These are phyloP conservation scores for Nebria brevicollis DNA, from an alignment of 2,888 invertebrate species.

Conservation along the genomic window DNA sequence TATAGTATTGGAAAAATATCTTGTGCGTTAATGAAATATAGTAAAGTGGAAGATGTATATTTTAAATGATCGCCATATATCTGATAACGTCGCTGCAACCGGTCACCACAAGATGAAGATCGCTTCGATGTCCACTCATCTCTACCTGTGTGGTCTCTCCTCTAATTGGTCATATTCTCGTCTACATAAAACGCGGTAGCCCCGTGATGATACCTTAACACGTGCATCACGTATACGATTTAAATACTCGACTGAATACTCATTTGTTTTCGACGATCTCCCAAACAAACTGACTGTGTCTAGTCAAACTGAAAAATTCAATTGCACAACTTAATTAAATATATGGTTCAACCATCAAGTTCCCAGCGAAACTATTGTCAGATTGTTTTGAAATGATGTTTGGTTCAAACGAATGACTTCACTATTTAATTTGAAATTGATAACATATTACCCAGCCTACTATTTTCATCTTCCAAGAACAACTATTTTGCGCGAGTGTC, in stretches of 20 bases:
- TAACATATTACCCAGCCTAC: too few species aligned
- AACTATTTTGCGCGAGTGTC: too few species aligned
- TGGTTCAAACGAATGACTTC: too few species aligned
- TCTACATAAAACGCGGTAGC: conserved; percentile 40
- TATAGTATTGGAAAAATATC: not conserved
- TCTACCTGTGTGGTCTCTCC: conserved; percentile 41
- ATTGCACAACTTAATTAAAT: not conserved
- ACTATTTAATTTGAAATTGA: too few species aligned
- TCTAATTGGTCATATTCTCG: conserved; percentile 46
- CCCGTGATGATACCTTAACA: conserved; percentile 26
- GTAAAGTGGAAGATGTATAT: not conserved
- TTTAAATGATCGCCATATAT: not conserved
- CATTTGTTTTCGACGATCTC: not conserved
- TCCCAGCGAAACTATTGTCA: too few species aligned
- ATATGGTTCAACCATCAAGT: too few species aligned
- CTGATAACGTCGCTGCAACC: conserved; percentile 6
- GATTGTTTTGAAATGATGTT: too few species aligned
- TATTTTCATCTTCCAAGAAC: too few species aligned
- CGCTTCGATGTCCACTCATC: conserved; percentile 22
- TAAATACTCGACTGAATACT: conserved; percentile 20
- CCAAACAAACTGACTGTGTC: not conserved
- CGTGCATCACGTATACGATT: conserved; percentile 36
- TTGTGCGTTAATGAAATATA: not conserved
- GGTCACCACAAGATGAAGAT: conserved; percentile 34
- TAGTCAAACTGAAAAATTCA: not conserved